These are phyloP conservation scores for Macrotus californicus DNA, from an alignment of 2,113 vertebrate genomes.

Conservation along the genomic window DNA sequence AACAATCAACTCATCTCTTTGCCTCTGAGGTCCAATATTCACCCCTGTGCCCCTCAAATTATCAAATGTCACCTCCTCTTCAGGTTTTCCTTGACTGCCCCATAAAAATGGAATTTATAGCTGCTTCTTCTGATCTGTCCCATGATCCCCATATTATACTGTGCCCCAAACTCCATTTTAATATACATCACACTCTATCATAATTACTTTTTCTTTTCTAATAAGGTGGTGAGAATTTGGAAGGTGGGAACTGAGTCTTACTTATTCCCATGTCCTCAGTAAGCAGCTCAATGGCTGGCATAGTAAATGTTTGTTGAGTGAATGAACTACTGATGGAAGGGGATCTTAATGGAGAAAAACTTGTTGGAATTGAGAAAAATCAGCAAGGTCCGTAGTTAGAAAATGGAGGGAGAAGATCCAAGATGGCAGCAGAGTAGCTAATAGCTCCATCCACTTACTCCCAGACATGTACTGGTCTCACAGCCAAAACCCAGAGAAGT, in stretches of 20 bases:
- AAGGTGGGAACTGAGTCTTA: not conserved
- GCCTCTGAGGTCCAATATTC: not conserved
- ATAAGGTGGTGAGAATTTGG: not conserved
- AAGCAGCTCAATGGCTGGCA: not conserved
- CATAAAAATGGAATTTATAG: not conserved
- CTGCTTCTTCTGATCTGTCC: not conserved
- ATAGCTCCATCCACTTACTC: no score
- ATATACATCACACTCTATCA: not conserved
- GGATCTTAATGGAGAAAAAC: not conserved
- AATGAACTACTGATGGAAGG: not conserved
- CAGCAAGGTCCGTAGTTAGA: not conserved
- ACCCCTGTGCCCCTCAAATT: not conserved
- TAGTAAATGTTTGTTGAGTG: not conserved
- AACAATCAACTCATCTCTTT: not conserved
- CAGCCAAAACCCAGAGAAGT: no score
- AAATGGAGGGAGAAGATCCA: not conserved
- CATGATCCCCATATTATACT: not conserved
- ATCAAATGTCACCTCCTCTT: not conserved
- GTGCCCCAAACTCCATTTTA: not conserved
- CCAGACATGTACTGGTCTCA: no score
- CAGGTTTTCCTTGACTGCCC: not conserved
- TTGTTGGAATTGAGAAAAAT: conserved; percentile 9
- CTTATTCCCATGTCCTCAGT: not conserved
- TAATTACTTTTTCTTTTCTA: not conserved
- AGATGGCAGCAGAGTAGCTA: no score